Conservation (phyloP, 1,140 invertebrate species). For the Meloidogyne floridensis region DNA sequence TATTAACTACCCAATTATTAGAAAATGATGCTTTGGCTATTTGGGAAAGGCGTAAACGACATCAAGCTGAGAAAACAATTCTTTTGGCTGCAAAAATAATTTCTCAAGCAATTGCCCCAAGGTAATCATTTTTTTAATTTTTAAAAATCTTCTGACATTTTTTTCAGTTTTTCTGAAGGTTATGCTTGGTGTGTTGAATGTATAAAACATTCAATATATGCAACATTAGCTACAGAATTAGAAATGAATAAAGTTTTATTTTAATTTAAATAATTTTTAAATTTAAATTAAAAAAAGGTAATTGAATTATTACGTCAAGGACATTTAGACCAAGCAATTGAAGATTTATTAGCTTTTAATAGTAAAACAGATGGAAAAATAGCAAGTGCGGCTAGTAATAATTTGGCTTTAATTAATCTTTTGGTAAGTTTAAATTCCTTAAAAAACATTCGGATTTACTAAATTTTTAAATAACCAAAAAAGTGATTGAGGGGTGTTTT, state of each 20-base stretch:
- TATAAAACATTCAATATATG: conserved; percentile 79
- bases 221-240: conserved; percentile 80
- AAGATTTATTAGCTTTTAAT: conserved; percentile 85
- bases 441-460: neutral
- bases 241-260: conserved; percentile 79
- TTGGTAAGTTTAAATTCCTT: conserved; percentile 71
- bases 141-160: conserved; percentile 48
- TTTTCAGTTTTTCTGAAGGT: conserved; percentile 78
- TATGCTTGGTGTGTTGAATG: conserved; percentile 72
- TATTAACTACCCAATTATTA: conserved; percentile 70
- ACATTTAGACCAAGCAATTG: conserved; percentile 79
- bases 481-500: too few species aligned
- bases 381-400: conserved; percentile 81
- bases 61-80: conserved; percentile 81
- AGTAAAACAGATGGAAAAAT: conserved; percentile 81
- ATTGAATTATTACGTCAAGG: conserved; percentile 83
- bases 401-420: conserved; percentile 85
- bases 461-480: too few species aligned
- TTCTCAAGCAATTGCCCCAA: conserved; percentile 76
- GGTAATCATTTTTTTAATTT: conserved; percentile 37
- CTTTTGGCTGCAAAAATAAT: conserved; percentile 88
- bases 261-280: neutral
- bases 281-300: conserved; percentile 67
- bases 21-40: conserved; percentile 75
- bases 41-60: conserved; percentile 76